Conservation (phyloP, 1,140 invertebrate species). For the Bombus pyrosoma region DNA sequence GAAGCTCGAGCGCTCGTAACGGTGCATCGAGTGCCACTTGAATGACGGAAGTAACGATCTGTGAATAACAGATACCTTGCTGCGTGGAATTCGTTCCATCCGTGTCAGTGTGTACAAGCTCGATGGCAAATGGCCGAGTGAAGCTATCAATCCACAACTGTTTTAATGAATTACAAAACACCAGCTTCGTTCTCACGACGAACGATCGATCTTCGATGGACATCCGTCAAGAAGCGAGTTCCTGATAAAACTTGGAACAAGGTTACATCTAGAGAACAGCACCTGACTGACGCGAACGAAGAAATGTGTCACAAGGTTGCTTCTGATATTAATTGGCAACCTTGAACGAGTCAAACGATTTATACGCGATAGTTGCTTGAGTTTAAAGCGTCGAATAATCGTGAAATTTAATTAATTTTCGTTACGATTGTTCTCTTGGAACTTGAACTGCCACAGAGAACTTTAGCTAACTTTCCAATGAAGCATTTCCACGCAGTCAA, state of each 20-base stretch:
- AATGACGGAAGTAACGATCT: constrained; percentile 28
- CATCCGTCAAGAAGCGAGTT: constrained; percentile 19
- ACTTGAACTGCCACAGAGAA: no score
- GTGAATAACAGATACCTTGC: background rate
- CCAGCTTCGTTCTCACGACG: background rate
- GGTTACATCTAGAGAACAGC: background rate
- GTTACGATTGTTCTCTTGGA: no score
- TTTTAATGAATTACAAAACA: constrained; percentile 14
- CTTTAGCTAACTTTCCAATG: no score
- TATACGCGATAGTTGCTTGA: no score
- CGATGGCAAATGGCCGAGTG: background rate
- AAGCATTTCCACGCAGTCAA: no score
- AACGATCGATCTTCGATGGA: constrained; percentile 49
- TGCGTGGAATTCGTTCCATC: background rate
- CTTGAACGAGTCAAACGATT: background rate
- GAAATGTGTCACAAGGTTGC: background rate
- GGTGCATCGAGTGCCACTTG: background rate
- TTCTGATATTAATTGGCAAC: background rate
- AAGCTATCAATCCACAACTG: background rate
- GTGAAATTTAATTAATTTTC: no score
- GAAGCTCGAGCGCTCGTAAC: background rate
- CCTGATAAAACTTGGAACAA: constrained; percentile 43
- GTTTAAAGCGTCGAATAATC: no score
- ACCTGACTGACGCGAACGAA: background rate
- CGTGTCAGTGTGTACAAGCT: background rate